Percentiles rank a stretch among this genome's conserved stretches.
phyloP scores from a whole-genome alignment of 1,140 invertebrate species.

The Neodiprion virginianus region DNA sequence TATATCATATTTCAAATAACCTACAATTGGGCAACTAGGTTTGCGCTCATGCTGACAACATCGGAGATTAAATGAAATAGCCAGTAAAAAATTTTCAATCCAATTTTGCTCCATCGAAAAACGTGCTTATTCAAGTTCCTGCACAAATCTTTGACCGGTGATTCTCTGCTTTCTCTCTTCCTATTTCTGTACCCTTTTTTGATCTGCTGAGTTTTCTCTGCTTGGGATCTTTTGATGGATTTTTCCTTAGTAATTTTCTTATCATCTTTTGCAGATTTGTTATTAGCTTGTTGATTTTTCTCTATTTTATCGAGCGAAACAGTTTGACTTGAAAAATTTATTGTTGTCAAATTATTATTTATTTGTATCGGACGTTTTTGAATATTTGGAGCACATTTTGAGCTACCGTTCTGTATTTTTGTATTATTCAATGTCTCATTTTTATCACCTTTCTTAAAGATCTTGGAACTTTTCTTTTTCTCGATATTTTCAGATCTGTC shows the following conservation, averaged over 20 bases:
- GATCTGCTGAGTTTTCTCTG: slow-evolving; percentile 56
- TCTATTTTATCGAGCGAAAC: slow-evolving; percentile 48
- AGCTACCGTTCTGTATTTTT: slow-evolving; percentile 46
- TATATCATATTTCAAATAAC: slow-evolving; percentile 46
- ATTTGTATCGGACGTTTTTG: slow-evolving; percentile 55
- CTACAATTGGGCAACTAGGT: slow-evolving; percentile 79
- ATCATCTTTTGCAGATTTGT: slow-evolving; percentile 57
- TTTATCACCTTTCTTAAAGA: slow-evolving; percentile 43
- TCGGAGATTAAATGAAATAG: slow-evolving; percentile 79
- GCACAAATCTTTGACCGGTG: slow-evolving; percentile 58
- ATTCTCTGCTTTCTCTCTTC: slow-evolving; percentile 53
- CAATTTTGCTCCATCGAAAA: slow-evolving; percentile 72
- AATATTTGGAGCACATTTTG: slow-evolving; percentile 38
- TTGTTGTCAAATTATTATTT: slow-evolving; percentile 58
- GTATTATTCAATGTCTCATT: slow-evolving; percentile 48
- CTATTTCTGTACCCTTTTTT: slow-evolving; percentile 52
- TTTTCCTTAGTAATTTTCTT: slow-evolving; percentile 60
- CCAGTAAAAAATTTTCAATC: slow-evolving; percentile 74
- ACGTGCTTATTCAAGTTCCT: slow-evolving; percentile 63
- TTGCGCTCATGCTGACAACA: slow-evolving; percentile 77
- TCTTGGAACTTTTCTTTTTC: slow-evolving; percentile 45
- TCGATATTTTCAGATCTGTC: slow-evolving; percentile 53
- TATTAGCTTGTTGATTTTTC: slow-evolving; percentile 61
- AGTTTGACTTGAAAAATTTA: slow-evolving; percentile 49
- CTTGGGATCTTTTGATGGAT: slow-evolving; percentile 53